phyloP scores from a whole-genome alignment of 2,113 vertebrate genomes.

The Poeciliopsis turrubarensis region DNA sequence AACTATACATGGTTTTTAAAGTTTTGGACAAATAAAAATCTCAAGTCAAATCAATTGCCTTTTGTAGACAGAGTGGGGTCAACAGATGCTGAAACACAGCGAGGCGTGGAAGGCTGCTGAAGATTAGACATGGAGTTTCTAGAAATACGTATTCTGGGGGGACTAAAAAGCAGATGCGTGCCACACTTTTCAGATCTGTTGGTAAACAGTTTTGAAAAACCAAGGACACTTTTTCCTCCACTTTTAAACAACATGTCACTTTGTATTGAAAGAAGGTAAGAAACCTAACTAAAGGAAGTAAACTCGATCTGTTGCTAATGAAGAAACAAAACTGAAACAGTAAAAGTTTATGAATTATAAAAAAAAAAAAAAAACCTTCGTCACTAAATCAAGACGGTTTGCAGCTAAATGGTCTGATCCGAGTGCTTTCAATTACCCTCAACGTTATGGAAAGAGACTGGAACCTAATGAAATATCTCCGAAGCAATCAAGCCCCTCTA shows the following conservation, averaged over 20 bases:
- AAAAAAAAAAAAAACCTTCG: background rate
- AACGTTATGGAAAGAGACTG: conserved; percentile 20
- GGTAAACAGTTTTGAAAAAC: no score
- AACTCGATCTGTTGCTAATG: no score
- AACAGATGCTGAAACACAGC: background rate
- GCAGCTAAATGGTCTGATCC: background rate
- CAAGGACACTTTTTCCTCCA: no score
- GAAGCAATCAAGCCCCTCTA: conserved; percentile 34
- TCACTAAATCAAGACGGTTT: background rate
- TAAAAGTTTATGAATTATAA: background rate
- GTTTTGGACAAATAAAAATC: no score
- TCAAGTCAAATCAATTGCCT: background rate
- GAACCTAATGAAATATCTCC: conserved; percentile 32
- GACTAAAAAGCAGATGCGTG: no score
- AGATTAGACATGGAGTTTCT: background rate
- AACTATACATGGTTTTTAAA: background rate
- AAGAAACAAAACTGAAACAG: background rate
- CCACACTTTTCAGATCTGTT: no score
- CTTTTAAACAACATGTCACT: no score
- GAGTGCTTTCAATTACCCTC: conserved; percentile 31
- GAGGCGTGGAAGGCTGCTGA: no score
- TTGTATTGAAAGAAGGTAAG: no score
- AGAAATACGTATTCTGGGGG: background rate
- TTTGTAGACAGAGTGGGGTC: background rate
- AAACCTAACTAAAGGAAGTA: no score